Base-by-base conservation (phyloP, 2,113 vertebrate species). In the Neopipo cinnamomea region DNA sequence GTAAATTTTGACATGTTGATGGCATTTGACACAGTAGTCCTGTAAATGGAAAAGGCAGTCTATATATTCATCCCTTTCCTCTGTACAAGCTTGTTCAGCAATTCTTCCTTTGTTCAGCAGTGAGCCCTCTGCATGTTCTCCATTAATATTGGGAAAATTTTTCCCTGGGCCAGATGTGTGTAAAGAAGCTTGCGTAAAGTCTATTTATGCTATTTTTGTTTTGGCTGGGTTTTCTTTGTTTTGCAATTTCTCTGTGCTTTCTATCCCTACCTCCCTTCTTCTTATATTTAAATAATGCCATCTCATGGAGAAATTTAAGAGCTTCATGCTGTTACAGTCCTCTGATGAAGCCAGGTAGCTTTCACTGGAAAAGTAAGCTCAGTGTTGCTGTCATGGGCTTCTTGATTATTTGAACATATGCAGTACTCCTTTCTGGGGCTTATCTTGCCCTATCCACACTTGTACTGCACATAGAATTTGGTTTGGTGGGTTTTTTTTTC, bases 261-360 rank as follows among this genome's bases (percentile, higher is more conserved):
- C 49, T 90, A 39, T 65, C 12, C 20, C 20, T 75, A 5, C 17
- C 12, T 9, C 7, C 3, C 2, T 81, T 42, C 33, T 75, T 91
- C 91, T 79, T 82, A 42, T 96, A 85, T 95, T 82, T 93, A 65
- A 87, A 76, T 89, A 97, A 88, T 96, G 94, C 91, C 95, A 92
- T 95, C 71, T 91, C 41, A 80, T 75, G 90, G 91, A 78, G 91
- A 74, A 88, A 74, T 92, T 62, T 84, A 74, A 88, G 72, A 84
- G 65, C 79, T 94, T 95, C 76, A 24, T 52, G 47, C 59, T 94
- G 5, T 77, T 59, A 30, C 6, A 35, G 46, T 80, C 18, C 35
- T 95, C 33, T 86, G 33, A 37, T 50, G 15, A 59, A 88, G 58
- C 68, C 71, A 80, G 42, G 53, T 85, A 58, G 39, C 35, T 74